A percentile compares a stretch with the other conserved stretches of the same genome.
Evolutionary conservation across 2,797 vertebrate species (phyloP).

Genomic region (Heterohyrax brucei): DNA sequence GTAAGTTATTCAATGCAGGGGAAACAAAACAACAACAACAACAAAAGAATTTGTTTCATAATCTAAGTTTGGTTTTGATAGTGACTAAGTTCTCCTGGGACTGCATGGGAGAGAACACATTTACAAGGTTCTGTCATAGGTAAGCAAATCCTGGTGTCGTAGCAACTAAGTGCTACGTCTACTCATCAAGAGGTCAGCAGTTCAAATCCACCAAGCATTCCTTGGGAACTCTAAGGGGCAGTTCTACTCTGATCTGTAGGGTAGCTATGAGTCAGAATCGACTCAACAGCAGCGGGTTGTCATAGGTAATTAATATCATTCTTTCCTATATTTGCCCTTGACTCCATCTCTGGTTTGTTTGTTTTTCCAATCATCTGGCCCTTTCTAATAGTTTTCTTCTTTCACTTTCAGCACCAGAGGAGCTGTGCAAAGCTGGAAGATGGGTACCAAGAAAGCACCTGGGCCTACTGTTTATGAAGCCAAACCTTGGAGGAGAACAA

Average conservation of each 20-base stretch:
- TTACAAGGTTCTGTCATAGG: neutral
- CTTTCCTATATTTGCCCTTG: slow-evolving; percentile 29
- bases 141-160: neutral
- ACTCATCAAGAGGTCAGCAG: too few species aligned
- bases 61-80: slow-evolving; percentile 20
- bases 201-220: too few species aligned
- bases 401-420: neutral
- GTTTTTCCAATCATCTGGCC: slow-evolving; percentile 13
- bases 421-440: neutral
- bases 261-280: too few species aligned
- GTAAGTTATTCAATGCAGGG: neutral
- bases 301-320: slow-evolving; percentile 1
- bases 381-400: neutral
- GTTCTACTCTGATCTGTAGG: too few species aligned
- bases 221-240: too few species aligned
- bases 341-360: neutral
- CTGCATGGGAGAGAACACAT: neutral
- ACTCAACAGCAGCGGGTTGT: neutral
- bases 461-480: neutral
- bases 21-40: neutral
- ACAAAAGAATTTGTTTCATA: neutral
- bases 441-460: neutral
- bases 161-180: too few species aligned
- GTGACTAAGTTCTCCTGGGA: neutral
- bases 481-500: neutral